Percentiles rank a stretch among this genome's conserved stretches.
Evolutionary conservation across 2,113 vertebrate species (phyloP).

Genomic region (Dendropsophus ebraccatus): DNA sequence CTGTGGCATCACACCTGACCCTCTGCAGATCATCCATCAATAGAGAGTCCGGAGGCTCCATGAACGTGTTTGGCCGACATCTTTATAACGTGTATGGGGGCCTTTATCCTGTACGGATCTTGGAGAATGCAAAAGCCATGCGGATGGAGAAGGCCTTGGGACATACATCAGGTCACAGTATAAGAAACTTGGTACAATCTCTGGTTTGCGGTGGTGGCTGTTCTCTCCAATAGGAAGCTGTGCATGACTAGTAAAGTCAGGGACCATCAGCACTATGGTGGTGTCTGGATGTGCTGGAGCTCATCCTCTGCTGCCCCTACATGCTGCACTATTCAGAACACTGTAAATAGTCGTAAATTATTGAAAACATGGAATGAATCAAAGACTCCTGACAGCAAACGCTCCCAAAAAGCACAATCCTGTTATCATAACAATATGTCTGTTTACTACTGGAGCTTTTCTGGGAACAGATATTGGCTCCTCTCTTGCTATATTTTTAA

Average conservation of each 20-base stretch:
- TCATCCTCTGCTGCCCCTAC: background rate
- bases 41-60: no score
- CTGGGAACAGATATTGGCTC: conserved; percentile 20
- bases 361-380: background rate
- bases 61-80: no score
- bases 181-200: no score
- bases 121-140: no score
- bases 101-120: no score
- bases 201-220: no score
- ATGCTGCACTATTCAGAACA: background rate
- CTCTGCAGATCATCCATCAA: no score
- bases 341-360: background rate
- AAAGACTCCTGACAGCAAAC: background rate
- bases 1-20: no score
- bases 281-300: background rate
- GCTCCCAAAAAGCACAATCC: background rate
- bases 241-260: background rate
- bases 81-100: no score
- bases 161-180: no score
- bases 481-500: background rate
- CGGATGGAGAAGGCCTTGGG: no score
- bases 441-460: conserved; percentile 28
- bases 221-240: background rate
- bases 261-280: no score
- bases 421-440: background rate